These are phyloP conservation scores for Alcedo atthis DNA, from an alignment of 2,797 vertebrate genomes.

Conservation along the genomic window DNA sequence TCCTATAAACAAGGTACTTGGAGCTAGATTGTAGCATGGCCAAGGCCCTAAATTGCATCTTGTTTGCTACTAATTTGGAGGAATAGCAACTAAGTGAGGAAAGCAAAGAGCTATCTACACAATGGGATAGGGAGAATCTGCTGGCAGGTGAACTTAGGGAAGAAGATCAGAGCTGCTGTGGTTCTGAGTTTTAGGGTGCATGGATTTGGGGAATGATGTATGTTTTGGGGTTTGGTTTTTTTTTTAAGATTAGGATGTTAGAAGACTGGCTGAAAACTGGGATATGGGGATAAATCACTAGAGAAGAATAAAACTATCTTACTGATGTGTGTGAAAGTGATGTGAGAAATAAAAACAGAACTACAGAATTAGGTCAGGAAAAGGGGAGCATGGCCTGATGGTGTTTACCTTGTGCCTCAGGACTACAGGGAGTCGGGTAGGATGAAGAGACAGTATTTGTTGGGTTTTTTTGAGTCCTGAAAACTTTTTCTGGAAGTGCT, in stretches of 20 bases:
- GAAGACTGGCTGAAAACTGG: neutral
- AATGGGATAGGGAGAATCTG: neutral
- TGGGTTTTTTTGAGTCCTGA: neutral
- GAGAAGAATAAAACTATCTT: neutral
- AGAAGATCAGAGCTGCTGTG: neutral
- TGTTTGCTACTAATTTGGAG: neutral
- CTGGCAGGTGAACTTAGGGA: neutral
- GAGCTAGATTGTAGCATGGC: neutral
- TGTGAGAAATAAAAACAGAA: neutral
- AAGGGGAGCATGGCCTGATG: neutral
- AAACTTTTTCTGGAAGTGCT: neutral
- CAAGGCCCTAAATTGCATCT: neutral
- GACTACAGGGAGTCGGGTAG: neutral
- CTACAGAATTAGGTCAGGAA: neutral
- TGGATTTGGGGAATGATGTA: neutral
- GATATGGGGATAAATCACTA: neutral
- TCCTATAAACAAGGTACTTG: neutral
- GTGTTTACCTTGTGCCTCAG: neutral
- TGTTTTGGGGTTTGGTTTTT: neutral
- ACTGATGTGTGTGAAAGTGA: neutral
- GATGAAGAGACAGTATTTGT: neutral
- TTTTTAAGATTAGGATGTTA: neutral
- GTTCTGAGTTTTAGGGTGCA: neutral
- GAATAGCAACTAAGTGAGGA: neutral
- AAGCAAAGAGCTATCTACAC: neutral